These are phyloP conservation scores for Corapipo altera DNA, from an alignment of 2,113 vertebrate genomes.

Conservation along the genomic window DNA sequence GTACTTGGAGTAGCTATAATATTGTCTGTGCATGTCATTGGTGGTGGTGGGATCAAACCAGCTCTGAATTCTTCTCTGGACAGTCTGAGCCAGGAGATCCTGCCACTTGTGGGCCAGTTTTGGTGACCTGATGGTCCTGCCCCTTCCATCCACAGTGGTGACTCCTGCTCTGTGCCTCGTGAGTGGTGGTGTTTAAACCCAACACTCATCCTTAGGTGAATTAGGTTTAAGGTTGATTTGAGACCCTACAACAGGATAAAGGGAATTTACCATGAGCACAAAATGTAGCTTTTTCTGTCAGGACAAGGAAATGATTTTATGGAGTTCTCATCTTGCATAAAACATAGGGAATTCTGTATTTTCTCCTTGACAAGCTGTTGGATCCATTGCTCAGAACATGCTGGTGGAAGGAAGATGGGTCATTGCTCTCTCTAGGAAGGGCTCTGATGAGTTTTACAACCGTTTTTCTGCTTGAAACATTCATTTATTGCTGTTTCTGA, in stretches of 20 bases:
- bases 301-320: neutral
- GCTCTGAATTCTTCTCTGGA: neutral
- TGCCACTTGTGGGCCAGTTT: neutral
- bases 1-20: neutral
- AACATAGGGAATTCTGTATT: neutral
- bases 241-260: neutral
- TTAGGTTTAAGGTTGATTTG: neutral
- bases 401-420: neutral
- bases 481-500: neutral
- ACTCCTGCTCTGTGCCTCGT: accelerated
- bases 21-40: accelerated
- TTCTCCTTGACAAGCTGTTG: neutral
- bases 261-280: neutral
- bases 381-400: neutral
- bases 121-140: neutral
- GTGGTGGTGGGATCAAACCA: neutral
- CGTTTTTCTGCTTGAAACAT: neutral
- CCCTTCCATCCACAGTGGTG: neutral
- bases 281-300: neutral
- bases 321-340: neutral
- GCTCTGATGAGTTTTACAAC: neutral
- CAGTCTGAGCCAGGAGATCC: neutral
- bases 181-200: neutral
- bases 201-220: accelerated
- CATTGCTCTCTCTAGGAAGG: neutral